phyloP scores from a whole-genome alignment of 37 sponge, comb jelly and placozoan species.

The Bolinopsis microptera region DNA sequence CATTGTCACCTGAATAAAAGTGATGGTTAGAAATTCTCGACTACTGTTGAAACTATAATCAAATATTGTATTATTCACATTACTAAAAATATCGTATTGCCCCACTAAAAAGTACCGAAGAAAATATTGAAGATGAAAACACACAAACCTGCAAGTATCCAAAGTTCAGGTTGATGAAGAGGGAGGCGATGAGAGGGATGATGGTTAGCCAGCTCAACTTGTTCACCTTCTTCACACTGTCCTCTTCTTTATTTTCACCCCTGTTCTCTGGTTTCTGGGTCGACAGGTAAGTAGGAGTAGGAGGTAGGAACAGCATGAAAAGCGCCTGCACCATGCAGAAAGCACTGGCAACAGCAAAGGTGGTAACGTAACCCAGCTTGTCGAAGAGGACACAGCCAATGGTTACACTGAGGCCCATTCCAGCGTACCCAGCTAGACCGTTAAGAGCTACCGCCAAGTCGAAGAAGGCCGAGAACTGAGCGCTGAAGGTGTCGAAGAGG shows the following conservation, averaged over 20 bases:
- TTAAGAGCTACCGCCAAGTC: neutral
- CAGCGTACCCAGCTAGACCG: neutral
- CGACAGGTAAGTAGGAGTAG: neutral
- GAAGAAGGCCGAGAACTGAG: neutral
- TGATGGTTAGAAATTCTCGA: no score
- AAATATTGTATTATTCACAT: no score
- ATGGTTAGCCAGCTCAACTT: neutral
- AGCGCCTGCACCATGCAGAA: neutral
- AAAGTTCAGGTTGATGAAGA: neutral
- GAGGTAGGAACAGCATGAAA: neutral
- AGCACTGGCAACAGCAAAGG: neutral
- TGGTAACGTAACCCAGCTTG: neutral
- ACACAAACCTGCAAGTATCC: neutral
- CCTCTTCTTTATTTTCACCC: neutral
- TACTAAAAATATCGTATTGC: no score
- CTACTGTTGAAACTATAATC: no score
- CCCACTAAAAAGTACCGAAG: no score
- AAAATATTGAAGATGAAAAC: no score
- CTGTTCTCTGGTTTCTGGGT: neutral
- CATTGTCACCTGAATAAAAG: neutral
- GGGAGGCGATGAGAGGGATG: neutral
- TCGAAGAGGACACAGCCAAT: neutral
- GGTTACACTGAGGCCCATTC: neutral
- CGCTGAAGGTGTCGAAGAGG: neutral
- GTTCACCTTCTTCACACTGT: neutral